These are phyloP conservation scores for Brachionichthys hirsutus DNA, from an alignment of 2,113 vertebrate genomes.

Conservation along the genomic window DNA sequence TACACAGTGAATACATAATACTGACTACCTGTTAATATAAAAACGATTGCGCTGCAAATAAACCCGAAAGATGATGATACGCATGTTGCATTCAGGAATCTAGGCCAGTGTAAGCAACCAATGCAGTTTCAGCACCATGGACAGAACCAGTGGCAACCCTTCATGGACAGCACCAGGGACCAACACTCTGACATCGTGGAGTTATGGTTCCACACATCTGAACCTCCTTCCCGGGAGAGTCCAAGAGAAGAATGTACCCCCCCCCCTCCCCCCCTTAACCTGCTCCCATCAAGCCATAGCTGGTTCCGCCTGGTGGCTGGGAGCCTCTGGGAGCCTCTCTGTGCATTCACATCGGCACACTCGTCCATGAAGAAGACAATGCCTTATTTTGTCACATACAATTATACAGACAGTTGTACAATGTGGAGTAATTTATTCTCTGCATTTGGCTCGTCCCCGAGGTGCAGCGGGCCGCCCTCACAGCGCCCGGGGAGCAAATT, in stretches of 20 bases:
- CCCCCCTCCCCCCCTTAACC: constrained; percentile 3
- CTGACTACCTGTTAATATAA: background rate
- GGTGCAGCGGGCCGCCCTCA: no score
- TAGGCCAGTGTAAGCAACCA: background rate
- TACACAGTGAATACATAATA: background rate
- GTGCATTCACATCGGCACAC: constrained; percentile 11
- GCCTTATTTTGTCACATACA: background rate
- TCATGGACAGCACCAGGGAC: constrained; percentile 6
- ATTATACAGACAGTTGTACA: no score
- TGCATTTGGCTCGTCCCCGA: background rate
- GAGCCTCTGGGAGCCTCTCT: constrained; percentile 15
- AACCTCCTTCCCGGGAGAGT: background rate
- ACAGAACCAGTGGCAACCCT: background rate
- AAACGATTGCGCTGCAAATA: no score
- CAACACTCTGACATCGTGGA: background rate
- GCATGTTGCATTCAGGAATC: no score
- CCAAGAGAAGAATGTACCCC: background rate
- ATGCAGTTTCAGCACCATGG: constrained; percentile 36
- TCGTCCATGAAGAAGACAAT: constrained; percentile 12
- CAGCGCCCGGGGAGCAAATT: no score
- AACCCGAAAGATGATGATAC: no score
- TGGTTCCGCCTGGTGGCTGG: constrained; percentile 10
- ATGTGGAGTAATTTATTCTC: background rate
- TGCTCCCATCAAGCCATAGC: constrained; percentile 8
- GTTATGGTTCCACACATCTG: background rate